phyloP scores from a whole-genome alignment of 2,113 vertebrate species.

The Mustela nigripes region DNA sequence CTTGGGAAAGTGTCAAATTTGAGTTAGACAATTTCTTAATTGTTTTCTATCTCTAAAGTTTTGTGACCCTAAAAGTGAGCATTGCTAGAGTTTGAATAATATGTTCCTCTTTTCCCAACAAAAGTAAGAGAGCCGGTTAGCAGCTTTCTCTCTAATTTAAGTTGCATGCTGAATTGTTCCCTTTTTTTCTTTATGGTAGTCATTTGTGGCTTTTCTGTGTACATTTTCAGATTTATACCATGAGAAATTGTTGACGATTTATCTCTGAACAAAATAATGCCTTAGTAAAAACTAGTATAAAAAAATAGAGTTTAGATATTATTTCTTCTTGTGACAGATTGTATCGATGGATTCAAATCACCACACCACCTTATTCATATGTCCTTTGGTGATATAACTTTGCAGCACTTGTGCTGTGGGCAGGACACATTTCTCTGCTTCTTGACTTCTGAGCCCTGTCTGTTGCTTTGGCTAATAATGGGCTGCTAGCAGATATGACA shows the following conservation, averaged over 20 bases:
- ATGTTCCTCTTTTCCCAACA: not conserved
- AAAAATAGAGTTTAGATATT: not conserved
- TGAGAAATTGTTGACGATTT: constrained; percentile 26
- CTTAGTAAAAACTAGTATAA: not conserved
- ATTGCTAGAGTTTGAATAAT: not conserved
- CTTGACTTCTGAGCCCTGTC: not conserved
- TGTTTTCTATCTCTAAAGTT: not conserved
- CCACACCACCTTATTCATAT: not conserved
- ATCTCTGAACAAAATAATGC: not conserved
- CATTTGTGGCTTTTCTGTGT: constrained; percentile 14
- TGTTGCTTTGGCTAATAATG: not conserved
- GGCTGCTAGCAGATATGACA: not conserved
- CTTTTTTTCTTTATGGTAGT: not conserved
- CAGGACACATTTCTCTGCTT: not conserved
- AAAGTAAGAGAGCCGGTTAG: not conserved
- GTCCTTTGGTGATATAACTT: not conserved
- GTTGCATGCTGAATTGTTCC: not conserved
- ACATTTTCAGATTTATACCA: not conserved
- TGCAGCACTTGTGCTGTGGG: not conserved
- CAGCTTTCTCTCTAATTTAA: constrained; percentile 41
- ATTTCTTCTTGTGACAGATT: not conserved
- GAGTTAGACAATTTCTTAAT: not conserved
- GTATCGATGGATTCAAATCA: not conserved
- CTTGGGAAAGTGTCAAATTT: not conserved
- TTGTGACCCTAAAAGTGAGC: not conserved